Base-by-base conservation (phyloP, 1,140 invertebrate species). In the Neuroterus valhalla region DNA sequence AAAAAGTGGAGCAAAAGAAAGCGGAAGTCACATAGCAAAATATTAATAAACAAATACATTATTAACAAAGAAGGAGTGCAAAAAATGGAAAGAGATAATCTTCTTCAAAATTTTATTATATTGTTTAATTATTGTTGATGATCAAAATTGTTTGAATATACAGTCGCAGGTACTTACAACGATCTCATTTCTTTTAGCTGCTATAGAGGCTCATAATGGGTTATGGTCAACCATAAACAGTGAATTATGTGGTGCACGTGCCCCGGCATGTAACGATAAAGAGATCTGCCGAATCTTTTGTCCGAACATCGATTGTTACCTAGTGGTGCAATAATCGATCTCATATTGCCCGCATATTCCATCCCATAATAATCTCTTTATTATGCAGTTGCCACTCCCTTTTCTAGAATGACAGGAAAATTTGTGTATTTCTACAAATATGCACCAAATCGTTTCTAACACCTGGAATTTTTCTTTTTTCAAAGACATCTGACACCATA, bases 221-320 rank as follows among this genome's bases (percentile, higher is more conserved):
- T 87, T 83, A n/a, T 23, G 31, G 31, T 62, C 80, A 84, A 82
- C 81, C 81, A 87, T 89, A 81, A 85, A 81, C 78, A 81, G 83
- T 85, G 82, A 88, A 88, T 87, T 87, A 88, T 88, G 82, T 81
- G 45, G 70, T 74, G 71, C 86, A 87, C 87, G 86, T 88, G 87
- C 43, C 79, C 44, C 45, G 76, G 55, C 75, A 81, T 38, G 10
- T 81, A 81, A 81, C 77, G 84, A 85, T 86, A 85, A 85, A 88
- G 83, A 86, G 82, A 84, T 85, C 80, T 80, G 19, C n/a, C 74
- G n/a, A 52, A 23, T 55, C 80, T 81, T 84, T 83, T 85, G 84
- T 85, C 77, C 71, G 46, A 50, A 68, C 73, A 6, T 14, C 31
- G 23, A 62, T 62, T 62, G 55, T 62, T 62, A 62, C 23, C 55